These are phyloP conservation scores for Protophormia terraenovae DNA, from an alignment of 2,888 invertebrate species.

Conservation along the genomic window DNA sequence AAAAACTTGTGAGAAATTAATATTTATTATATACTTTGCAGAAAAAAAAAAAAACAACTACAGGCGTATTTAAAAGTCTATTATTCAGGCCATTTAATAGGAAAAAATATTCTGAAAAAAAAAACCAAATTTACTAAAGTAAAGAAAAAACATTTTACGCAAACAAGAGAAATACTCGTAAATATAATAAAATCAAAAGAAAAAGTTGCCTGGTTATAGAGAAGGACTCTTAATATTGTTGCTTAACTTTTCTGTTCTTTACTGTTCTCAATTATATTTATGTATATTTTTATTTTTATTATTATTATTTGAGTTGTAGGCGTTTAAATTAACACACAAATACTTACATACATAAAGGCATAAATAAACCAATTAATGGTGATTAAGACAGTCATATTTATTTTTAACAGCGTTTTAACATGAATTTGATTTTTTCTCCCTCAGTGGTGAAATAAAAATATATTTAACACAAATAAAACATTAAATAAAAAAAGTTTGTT, in stretches of 20 bases:
- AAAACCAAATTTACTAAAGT: not conserved
- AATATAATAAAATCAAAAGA: not conserved
- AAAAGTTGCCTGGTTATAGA: not conserved
- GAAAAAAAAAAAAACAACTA: not conserved
- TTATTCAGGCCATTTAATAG: conserved; percentile 39
- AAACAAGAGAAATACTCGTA: not conserved
- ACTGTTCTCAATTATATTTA: not conserved
- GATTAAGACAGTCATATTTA: not conserved
- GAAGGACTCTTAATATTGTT: conserved; percentile 1
- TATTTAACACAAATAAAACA: not conserved
- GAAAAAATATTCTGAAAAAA: not conserved
- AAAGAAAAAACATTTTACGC: conserved; percentile 9
- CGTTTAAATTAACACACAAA: conserved; percentile 12
- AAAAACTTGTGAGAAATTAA: not conserved
- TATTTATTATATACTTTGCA: not conserved
- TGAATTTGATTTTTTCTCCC: too few relatives aligned
- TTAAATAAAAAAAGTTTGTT: not conserved
- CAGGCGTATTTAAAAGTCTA: conserved; percentile 3
- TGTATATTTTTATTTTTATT: not conserved
- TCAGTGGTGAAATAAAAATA: not conserved
- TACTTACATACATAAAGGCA: not conserved
- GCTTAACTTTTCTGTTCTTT: not conserved
- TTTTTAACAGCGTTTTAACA: not conserved
- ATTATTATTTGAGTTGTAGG: not conserved
- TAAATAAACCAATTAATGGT: not conserved